Evolutionary conservation across 2,888 invertebrate species (phyloP).

Genomic region (Hipparchia sbordonii): DNA sequence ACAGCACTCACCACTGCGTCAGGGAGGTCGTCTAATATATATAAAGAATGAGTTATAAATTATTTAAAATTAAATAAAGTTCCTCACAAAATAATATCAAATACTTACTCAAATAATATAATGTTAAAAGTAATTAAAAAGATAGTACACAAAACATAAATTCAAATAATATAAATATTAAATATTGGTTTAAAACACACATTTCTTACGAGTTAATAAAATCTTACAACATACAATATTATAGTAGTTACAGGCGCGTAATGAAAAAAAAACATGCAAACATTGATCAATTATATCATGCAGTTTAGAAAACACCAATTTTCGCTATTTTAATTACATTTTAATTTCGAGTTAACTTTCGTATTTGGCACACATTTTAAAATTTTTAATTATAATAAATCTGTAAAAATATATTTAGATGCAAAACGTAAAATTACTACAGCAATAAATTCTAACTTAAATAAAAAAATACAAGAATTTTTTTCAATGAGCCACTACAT

Average conservation of each 20-base stretch:
- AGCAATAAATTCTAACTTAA: conserved; percentile 30
- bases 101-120: no score
- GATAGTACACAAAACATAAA: background rate
- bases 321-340: background rate
- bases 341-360: background rate
- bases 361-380: conserved; percentile 29
- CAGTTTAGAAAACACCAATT: background rate
- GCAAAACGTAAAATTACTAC: conserved; percentile 53
- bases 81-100: no score
- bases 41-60: no score
- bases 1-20: no score
- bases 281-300: conserved; percentile 8
- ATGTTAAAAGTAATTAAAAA: no score
- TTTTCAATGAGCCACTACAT: background rate
- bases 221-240: background rate
- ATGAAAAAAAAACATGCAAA: conserved; percentile 17
- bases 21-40: no score
- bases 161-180: background rate
- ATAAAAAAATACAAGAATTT: background rate
- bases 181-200: background rate
- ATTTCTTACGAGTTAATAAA: conserved; percentile 12
- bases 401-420: conserved; percentile 11
- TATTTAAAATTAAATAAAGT: no score
- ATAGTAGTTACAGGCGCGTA: background rate
- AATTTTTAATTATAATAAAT: conserved; percentile 20